Evolutionary conservation across 2,888 invertebrate species (phyloP).

Genomic region (Orchesellides sinensis): DNA sequence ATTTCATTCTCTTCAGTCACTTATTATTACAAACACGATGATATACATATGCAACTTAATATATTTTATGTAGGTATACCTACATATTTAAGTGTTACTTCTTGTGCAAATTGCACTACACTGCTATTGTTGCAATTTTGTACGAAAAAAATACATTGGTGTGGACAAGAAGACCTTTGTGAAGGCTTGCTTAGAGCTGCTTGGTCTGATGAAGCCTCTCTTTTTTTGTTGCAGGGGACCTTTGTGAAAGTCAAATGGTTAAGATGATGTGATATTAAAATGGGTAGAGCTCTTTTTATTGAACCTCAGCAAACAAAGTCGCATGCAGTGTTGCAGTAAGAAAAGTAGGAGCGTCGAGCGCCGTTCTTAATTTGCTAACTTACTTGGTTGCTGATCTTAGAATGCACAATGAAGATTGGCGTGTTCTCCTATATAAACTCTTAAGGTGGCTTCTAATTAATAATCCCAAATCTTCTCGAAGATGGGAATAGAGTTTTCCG

Average conservation of each 20-base stretch:
- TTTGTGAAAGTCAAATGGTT: conserved; percentile 43
- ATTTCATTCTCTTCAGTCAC: too few relatives aligned
- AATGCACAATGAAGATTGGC: not conserved
- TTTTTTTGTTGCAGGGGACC: conserved; percentile 25
- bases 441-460: too few relatives aligned
- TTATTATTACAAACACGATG: too few relatives aligned
- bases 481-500: too few relatives aligned
- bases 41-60: too few relatives aligned
- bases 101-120: conserved; percentile 24
- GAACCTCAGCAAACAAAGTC: too few relatives aligned
- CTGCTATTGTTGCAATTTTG: conserved; percentile 22
- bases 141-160: conserved; percentile 19
- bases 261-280: not conserved
- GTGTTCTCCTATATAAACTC: not conserved
- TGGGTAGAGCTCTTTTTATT: not conserved
- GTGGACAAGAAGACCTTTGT: conserved; percentile 54
- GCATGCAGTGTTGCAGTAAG: not conserved
- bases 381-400: not conserved
- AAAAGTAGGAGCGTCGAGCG: too few relatives aligned
- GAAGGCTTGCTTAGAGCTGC: conserved; percentile 29
- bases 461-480: too few relatives aligned
- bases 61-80: too few relatives aligned
- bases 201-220: conserved; percentile 7
- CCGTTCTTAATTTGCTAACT: too few relatives aligned
- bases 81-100: too few relatives aligned